A percentile compares a stretch with the other conserved stretches of the same genome.
Evolutionary conservation across 2,888 invertebrate genomes (phyloP).

Genomic region (Mesoligia furuncula): DNA sequence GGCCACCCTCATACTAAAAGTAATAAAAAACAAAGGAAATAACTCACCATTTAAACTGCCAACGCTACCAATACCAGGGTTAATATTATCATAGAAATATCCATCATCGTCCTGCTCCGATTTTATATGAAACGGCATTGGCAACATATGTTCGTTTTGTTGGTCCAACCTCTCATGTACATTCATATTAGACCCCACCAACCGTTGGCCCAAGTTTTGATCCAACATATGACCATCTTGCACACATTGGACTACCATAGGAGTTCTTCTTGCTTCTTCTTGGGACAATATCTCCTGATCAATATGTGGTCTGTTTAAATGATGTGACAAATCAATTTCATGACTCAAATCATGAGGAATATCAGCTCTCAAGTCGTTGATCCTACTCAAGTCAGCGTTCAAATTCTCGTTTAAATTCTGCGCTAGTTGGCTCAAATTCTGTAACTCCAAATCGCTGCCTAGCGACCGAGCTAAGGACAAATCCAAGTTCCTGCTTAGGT

Average conservation of each 20-base stretch:
- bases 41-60: conserved; percentile 80
- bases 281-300: conserved; percentile 73
- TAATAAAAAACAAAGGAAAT: not conserved
- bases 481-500: conserved; percentile 68
- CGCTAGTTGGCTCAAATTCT: conserved; percentile 74
- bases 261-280: conserved; percentile 69
- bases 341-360: conserved; percentile 77
- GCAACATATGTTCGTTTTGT: conserved; percentile 75
- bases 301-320: conserved; percentile 76
- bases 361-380: conserved; percentile 69
- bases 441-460: conserved; percentile 74
- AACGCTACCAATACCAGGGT: conserved; percentile 73
- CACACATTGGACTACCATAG: conserved; percentile 68
- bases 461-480: conserved; percentile 61
- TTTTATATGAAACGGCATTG: conserved; percentile 86
- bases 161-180: conserved; percentile 71
- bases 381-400: conserved; percentile 70
- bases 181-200: conserved; percentile 54
- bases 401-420: conserved; percentile 80
- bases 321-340: conserved; percentile 78
- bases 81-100: conserved; percentile 84
- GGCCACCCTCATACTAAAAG: not conserved
- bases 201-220: conserved; percentile 68
- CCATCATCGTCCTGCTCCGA: conserved; percentile 85
- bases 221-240: conserved; percentile 68